These are phyloP conservation scores for Stenurella melanura DNA, from an alignment of 2,888 invertebrate genomes.

Conservation along the genomic window DNA sequence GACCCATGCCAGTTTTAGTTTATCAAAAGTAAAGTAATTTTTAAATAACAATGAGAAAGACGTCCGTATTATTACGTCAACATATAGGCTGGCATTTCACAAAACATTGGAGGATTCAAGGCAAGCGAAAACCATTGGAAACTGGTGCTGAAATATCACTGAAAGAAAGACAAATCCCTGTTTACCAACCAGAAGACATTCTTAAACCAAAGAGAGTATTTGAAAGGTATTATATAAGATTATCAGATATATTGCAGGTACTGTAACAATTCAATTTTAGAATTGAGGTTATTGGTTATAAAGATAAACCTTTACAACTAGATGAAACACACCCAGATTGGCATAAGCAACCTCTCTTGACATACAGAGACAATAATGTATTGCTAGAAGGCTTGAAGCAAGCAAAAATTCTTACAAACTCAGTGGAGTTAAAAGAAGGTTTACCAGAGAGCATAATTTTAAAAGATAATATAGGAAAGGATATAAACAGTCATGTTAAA, in stretches of 20 bases:
- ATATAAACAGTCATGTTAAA: constrained; percentile 78
- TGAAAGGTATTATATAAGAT: constrained; percentile 56
- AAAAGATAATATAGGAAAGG: constrained; percentile 73
- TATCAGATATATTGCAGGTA: not conserved
- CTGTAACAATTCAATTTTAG: constrained; percentile 58
- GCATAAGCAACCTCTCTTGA: constrained; percentile 78
- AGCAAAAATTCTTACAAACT: constrained; percentile 88
- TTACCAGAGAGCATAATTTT: constrained; percentile 78
- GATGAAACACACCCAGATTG: constrained; percentile 81
- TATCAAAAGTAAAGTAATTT: not conserved
- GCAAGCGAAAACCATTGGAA: constrained; percentile 77
- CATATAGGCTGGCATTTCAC: constrained; percentile 85
- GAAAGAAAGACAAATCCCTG: constrained; percentile 76
- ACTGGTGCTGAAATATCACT: constrained; percentile 77
- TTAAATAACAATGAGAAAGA: constrained; percentile 78
- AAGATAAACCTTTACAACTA: constrained; percentile 71
- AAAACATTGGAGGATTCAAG: constrained; percentile 83
- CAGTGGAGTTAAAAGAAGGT: constrained; percentile 78
- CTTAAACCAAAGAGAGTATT: constrained; percentile 71
- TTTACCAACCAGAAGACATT: constrained; percentile 80
- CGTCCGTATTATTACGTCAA: constrained; percentile 78
- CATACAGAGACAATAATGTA: constrained; percentile 78
- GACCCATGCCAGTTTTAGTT: not conserved
- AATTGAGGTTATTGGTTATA: constrained; percentile 72
- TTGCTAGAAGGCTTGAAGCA: constrained; percentile 84